These are phyloP conservation scores for Amazonetta brasiliensis DNA, from an alignment of 2,797 vertebrate genomes.

Conservation along the genomic window DNA sequence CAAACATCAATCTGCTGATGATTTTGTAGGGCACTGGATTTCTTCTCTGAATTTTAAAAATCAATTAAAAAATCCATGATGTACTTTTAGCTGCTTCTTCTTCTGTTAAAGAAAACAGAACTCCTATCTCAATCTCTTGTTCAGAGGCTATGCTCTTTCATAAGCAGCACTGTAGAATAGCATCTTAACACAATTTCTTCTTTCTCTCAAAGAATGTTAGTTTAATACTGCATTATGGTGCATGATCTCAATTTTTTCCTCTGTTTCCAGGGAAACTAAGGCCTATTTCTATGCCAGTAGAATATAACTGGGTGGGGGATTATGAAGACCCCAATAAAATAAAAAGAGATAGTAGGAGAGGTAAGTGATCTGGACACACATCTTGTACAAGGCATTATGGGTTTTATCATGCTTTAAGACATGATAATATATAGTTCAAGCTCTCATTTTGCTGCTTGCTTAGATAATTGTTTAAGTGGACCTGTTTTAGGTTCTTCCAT, in stretches of 20 bases:
- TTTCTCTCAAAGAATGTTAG: background rate
- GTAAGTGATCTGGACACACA: slow-evolving; percentile 78
- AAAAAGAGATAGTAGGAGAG: slow-evolving; percentile 96
- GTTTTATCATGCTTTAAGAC: slow-evolving; percentile 42
- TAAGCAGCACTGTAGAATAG: background rate
- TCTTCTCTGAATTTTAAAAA: slow-evolving; percentile 4
- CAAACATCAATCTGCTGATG: background rate
- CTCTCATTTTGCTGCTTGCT: background rate
- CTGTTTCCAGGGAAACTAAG: slow-evolving; percentile 92
- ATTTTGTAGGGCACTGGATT: background rate
- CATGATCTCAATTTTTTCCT: slow-evolving; percentile 75
- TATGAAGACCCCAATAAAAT: slow-evolving; percentile 96
- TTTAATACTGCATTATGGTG: slow-evolving; percentile 20
- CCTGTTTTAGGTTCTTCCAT: background rate
- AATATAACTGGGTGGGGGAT: slow-evolving; percentile 99
- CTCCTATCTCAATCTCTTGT: background rate
- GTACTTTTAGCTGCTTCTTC: background rate
- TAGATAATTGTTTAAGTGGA: background rate
- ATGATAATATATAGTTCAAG: background rate
- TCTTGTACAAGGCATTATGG: slow-evolving; percentile 7
- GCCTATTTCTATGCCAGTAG: slow-evolving; percentile 99
- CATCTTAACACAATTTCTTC: slow-evolving; percentile 21
- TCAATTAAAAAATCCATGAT: background rate
- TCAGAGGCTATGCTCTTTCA: background rate
- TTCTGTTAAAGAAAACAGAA: background rate